Base-by-base conservation (phyloP, 2,888 invertebrate genomes). In the Incurvaria masculella region DNA sequence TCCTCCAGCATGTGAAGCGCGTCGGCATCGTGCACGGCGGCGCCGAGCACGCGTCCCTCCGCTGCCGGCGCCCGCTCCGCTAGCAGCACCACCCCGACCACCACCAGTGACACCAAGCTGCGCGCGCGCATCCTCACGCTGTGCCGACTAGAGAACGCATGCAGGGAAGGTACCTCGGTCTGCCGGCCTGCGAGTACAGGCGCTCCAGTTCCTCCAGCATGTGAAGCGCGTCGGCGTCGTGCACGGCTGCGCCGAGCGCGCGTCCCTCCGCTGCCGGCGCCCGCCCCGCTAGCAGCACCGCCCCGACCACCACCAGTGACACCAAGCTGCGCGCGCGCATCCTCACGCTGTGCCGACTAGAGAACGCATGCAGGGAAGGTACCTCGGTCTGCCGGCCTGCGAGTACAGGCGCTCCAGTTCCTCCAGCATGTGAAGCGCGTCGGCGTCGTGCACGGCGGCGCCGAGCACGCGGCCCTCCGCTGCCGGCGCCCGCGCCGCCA, bases 101-200 rank as follows among this genome's bases (percentile, higher is more conserved):
- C 61, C 45, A 64, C 71, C 23, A 72, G 54, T 5, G n/a, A n/a
- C n/a, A n/a, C n/a, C n/a, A n/a, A n/a, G n/a, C n/a, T n/a, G n/a
- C n/a, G n/a, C n/a, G n/a, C n/a, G n/a, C n/a, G n/a, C n/a, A n/a
- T n/a, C n/a, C n/a, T n/a, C n/a, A n/a, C n/a, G n/a, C n/a, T n/a
- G n/a, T n/a, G n/a, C n/a, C n/a, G n/a, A n/a, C n/a, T n/a, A n/a
- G n/a, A n/a, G n/a, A n/a, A n/a, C n/a, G n/a, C n/a, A n/a, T n/a
- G n/a, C n/a, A n/a, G n/a, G n/a, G n/a, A n/a, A n/a, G n/a, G n/a
- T 71, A 85, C 86, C 86, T 81, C 47, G 86, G 86, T 66, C 86
- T 80, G 56, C 86, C 81, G 56, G 83, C 81, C 56, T 86, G 85
- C 2, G 85, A 83, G 59, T 87, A 87, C 59, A 81, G 81, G 55